Conservation (phyloP, 2,113 vertebrate genomes). For the Poicephalus gulielmi region DNA sequence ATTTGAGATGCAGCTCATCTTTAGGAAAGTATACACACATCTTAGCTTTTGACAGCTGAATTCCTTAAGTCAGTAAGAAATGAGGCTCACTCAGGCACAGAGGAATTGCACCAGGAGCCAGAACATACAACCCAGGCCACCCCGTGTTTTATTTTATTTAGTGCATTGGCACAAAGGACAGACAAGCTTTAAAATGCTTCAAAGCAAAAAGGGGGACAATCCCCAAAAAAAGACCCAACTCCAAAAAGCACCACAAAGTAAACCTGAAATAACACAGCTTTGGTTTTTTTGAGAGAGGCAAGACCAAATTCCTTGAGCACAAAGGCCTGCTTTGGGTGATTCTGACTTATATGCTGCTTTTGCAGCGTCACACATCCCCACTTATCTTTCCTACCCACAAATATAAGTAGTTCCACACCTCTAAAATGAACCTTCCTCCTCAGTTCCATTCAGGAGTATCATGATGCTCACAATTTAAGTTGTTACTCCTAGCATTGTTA, state of each 20-base stretch:
- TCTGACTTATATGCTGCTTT: background rate
- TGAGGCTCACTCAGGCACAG: background rate
- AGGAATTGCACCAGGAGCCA: background rate
- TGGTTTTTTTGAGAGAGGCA: background rate
- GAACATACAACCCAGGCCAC: background rate
- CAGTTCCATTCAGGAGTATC: background rate
- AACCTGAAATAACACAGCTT: background rate
- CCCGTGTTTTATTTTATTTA: background rate
- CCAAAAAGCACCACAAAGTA: background rate
- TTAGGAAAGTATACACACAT: background rate
- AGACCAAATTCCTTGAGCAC: background rate
- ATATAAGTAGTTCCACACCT: background rate
- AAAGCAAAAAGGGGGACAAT: background rate
- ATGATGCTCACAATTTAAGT: background rate
- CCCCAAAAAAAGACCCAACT: background rate
- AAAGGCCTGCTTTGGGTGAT: slow-evolving; percentile 8
- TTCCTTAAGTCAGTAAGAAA: background rate
- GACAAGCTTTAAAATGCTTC: background rate
- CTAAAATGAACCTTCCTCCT: slow-evolving; percentile 6
- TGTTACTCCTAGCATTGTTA: background rate
- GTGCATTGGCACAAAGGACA: background rate
- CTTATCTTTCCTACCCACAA: slow-evolving; percentile 24
- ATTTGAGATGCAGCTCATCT: background rate
- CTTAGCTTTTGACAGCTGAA: background rate
- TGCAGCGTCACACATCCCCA: background rate